These are phyloP conservation scores for Nothoprocta pentlandii DNA, from an alignment of 2,113 vertebrate species.

Conservation along the genomic window DNA sequence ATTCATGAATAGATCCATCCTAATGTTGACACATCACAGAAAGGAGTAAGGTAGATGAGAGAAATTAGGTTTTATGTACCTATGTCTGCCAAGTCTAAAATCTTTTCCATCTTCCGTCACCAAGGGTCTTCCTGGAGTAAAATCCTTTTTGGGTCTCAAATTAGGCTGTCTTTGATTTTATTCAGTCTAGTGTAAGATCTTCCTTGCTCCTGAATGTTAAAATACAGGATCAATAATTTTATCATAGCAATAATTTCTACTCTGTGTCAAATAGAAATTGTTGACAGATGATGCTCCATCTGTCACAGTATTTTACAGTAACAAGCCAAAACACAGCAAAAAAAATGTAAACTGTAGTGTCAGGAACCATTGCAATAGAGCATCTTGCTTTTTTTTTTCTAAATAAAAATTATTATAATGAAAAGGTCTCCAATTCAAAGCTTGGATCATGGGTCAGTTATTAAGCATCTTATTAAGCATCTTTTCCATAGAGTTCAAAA, in stretches of 20 bases:
- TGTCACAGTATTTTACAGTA: slow-evolving; percentile 73
- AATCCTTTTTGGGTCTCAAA: slow-evolving; percentile 30
- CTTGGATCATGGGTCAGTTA: neutral
- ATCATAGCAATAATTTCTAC: slow-evolving; percentile 57
- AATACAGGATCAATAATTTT: slow-evolving; percentile 65
- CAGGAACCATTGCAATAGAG: slow-evolving; percentile 20
- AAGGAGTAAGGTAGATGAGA: slow-evolving; percentile 34
- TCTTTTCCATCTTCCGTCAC: slow-evolving; percentile 20
- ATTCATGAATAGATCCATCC: neutral
- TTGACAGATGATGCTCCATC: slow-evolving; percentile 75
- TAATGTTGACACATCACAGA: slow-evolving; percentile 45
- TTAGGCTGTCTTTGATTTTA: slow-evolving; percentile 35
- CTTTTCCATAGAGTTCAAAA: neutral
- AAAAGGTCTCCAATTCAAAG: slow-evolving; percentile 26
- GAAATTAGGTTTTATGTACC: slow-evolving; percentile 33
- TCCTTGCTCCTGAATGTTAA: slow-evolving; percentile 56
- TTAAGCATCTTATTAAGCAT: neutral
- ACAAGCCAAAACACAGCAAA: slow-evolving; percentile 54
- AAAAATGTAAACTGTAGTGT: slow-evolving; percentile 34
- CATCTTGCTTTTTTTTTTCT: neutral
- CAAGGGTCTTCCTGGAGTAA: slow-evolving; percentile 36
- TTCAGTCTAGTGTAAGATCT: slow-evolving; percentile 25
- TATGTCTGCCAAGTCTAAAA: slow-evolving; percentile 55
- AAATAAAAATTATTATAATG: slow-evolving; percentile 19
- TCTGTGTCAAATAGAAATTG: slow-evolving; percentile 60